Conservation (phyloP, 2,113 vertebrate species). For the Odontophorus gujanensis region DNA sequence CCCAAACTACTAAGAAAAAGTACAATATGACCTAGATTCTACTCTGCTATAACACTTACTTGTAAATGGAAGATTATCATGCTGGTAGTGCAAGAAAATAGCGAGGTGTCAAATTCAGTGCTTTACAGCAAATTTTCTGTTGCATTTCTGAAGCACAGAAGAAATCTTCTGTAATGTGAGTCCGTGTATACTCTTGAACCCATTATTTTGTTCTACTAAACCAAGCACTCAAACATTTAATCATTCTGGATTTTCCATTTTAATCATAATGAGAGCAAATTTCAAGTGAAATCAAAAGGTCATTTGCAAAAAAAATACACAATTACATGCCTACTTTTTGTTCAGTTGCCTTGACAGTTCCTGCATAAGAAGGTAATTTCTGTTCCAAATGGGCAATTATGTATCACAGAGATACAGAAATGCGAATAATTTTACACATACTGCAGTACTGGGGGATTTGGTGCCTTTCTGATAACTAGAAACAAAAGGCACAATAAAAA, state of each 20-base stretch:
- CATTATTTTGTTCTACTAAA: background rate
- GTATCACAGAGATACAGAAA: background rate
- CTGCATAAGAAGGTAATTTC: background rate
- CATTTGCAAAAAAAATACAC: background rate
- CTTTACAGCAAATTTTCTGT: background rate
- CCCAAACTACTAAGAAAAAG: background rate
- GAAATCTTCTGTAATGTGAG: background rate
- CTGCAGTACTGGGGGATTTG: background rate
- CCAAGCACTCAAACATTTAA: background rate
- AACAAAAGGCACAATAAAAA: background rate
- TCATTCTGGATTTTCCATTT: background rate
- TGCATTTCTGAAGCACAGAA: background rate
- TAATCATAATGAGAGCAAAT: background rate
- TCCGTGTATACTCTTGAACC: background rate
- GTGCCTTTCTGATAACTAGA: background rate
- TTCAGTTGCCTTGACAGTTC: background rate
- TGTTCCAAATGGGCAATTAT: slow-evolving; percentile 1
- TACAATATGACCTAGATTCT: slow-evolving; percentile 14
- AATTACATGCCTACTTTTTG: background rate
- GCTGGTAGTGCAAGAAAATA: slow-evolving; percentile 22
- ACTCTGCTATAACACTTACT: background rate
- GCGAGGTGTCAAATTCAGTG: background rate
- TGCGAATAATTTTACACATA: background rate
- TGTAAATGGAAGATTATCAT: slow-evolving; percentile 44
- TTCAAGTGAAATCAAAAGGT: background rate